Evolutionary conservation across 2,797 vertebrate species (phyloP).

Genomic region (Spondyliosoma cantharus): DNA sequence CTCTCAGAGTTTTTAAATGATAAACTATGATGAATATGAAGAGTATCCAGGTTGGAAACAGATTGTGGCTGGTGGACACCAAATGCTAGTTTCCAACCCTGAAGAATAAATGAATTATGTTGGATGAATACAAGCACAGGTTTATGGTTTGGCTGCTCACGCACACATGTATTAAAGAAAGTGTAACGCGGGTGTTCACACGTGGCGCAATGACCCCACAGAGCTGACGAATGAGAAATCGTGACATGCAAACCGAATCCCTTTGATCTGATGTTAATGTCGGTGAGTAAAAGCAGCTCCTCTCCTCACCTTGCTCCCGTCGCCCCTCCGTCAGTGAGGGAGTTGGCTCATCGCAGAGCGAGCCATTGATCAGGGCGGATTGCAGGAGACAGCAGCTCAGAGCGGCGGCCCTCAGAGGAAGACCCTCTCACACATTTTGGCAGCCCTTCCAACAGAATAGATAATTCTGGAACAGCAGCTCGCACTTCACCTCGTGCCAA

Average conservation of each 20-base stretch:
- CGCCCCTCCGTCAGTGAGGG: constrained; percentile 49
- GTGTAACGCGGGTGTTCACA: neutral
- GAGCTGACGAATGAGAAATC: constrained; percentile 36
- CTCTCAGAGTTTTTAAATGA: neutral
- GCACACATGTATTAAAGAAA: neutral
- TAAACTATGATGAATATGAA: neutral
- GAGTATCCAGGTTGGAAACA: neutral
- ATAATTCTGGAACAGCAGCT: constrained; percentile 83
- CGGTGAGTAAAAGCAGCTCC: constrained; percentile 23
- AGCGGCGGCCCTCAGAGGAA: constrained; percentile 76
- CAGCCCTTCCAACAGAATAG: constrained; percentile 87
- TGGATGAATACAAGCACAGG: neutral
- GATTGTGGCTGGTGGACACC: too few species aligned
- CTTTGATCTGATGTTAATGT: constrained; percentile 64
- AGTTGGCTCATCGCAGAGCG: constrained; percentile 54
- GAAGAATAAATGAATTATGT: neutral
- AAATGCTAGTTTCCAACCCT: too few species aligned
- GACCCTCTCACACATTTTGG: constrained; percentile 78
- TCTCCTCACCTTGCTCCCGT: constrained; percentile 44
- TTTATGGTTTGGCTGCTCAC: constrained; percentile 9
- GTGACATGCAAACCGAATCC: constrained; percentile 8
- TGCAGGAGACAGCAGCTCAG: constrained; percentile 77
- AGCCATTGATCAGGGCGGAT: constrained; percentile 80
- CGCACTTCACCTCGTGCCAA: constrained; percentile 77
- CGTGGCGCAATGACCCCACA: neutral